These are phyloP conservation scores for Corvus hawaiiensis DNA, from an alignment of 2,113 vertebrate genomes.

Conservation along the genomic window DNA sequence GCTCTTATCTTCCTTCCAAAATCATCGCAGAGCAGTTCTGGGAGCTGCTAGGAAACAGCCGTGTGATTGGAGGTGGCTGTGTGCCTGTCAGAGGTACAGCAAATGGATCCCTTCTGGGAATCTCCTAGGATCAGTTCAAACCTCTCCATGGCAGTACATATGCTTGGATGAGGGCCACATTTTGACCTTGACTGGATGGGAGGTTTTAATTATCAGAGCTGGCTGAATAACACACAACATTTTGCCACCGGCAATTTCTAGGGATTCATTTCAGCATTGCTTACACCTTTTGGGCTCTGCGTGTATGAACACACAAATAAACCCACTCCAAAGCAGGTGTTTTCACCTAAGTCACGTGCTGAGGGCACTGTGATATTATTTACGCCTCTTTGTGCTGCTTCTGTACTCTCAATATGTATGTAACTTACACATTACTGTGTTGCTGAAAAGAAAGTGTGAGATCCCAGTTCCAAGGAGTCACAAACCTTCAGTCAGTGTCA, in stretches of 20 bases:
- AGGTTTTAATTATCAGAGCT: conserved; percentile 24
- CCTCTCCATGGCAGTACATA: neutral
- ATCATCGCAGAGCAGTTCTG: neutral
- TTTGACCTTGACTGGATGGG: conserved; percentile 14
- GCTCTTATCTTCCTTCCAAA: neutral
- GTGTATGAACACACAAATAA: neutral
- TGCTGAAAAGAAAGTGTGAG: neutral
- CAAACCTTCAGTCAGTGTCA: neutral
- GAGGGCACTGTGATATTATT: conserved; percentile 2
- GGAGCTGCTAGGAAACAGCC: neutral
- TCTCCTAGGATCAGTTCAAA: neutral
- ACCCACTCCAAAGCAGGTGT: neutral
- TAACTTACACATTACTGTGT: neutral
- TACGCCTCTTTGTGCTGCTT: neutral
- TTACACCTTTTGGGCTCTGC: neutral
- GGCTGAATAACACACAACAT: neutral
- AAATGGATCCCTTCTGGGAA: neutral
- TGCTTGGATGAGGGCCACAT: neutral
- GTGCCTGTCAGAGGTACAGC: neutral
- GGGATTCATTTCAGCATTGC: conserved; percentile 11
- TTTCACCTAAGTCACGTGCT: neutral
- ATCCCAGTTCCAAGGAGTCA: neutral
- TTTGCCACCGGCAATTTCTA: neutral
- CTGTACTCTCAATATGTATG: neutral
- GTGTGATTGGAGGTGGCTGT: neutral